Conservation (phyloP, 2,113 vertebrate genomes). For the Limnothrissa miodon region DNA sequence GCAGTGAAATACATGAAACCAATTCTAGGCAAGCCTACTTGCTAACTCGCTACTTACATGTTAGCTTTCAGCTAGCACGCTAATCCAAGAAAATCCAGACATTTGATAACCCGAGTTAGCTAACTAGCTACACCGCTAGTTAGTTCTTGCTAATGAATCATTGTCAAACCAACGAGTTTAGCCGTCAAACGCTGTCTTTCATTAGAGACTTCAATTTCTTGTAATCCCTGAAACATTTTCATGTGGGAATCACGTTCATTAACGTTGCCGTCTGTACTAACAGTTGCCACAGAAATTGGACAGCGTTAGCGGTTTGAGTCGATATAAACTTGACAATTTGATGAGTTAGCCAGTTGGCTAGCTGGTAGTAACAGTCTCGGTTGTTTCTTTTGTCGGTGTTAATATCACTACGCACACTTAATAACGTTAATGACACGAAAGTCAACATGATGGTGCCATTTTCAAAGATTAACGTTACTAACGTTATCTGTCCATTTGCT, state of each 20-base stretch:
- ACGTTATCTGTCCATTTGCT: too few species aligned
- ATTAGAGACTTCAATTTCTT: neutral
- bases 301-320: neutral
- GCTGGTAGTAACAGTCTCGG: neutral
- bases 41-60: constrained; percentile 10
- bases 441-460: neutral
- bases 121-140: neutral
- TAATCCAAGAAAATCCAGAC: neutral
- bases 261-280: neutral
- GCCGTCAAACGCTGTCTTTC: neutral
- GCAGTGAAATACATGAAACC: neutral
- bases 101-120: constrained; percentile 4
- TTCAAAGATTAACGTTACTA: too few species aligned
- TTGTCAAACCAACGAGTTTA: neutral
- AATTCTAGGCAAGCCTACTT: neutral
- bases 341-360: neutral
- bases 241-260: neutral
- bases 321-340: neutral
- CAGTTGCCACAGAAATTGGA: neutral
- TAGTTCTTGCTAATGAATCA: neutral
- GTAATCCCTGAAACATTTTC: neutral
- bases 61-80: neutral
- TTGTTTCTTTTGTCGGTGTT: neutral
- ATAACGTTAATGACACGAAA: neutral
- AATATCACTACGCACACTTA: neutral